Evolutionary conservation across 2,888 invertebrate genomes (phyloP).

Genomic region (Taphrorychus bicolor): DNA sequence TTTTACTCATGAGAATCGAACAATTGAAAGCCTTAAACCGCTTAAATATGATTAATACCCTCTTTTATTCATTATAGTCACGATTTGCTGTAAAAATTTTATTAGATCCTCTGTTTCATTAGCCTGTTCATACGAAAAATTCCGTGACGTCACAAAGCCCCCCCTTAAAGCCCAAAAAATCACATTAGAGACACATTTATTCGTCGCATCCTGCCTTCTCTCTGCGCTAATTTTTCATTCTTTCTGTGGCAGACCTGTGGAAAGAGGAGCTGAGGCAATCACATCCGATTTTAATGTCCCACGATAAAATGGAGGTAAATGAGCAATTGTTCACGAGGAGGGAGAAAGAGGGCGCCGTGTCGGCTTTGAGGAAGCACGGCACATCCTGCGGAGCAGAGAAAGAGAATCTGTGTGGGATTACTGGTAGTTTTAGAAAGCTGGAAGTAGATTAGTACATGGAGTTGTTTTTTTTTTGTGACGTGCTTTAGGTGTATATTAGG

Average conservation of each 20-base stretch:
- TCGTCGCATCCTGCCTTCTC: no score
- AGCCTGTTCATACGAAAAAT: not conserved
- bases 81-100: no score
- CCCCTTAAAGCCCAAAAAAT: conserved; percentile 15
- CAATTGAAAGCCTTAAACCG: no score
- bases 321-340: conserved; percentile 74
- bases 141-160: not conserved
- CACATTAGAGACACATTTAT: no score
- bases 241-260: conserved; percentile 68
- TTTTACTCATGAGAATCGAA: no score
- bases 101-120: no score
- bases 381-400: conserved; percentile 68
- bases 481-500: no score
- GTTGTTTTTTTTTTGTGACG: no score
- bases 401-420: conserved; percentile 73
- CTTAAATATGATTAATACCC: no score
- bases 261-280: conserved; percentile 70
- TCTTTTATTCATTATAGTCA: no score
- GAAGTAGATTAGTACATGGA: conserved; percentile 72
- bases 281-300: conserved; percentile 67
- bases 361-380: conserved; percentile 67
- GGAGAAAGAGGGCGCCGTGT: conserved; percentile 76
- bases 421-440: conserved; percentile 79
- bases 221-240: conserved; percentile 31
- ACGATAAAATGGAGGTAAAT: conserved; percentile 75